phyloP scores from a whole-genome alignment of 2,888 invertebrate species.

The Ditula angustiorana region DNA sequence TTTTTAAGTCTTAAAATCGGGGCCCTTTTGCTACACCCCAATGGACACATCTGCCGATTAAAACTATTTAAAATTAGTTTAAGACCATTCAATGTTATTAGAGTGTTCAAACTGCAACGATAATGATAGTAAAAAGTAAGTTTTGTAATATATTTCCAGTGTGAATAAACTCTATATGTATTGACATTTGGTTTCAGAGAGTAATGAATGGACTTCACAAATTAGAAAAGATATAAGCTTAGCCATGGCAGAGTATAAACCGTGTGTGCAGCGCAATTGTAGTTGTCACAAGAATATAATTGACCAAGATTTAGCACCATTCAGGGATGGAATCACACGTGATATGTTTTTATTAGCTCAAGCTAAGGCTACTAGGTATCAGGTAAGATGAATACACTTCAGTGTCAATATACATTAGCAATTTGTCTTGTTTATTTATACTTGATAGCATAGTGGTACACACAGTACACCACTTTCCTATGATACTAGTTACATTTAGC shows the following conservation, averaged over 20 bases:
- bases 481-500: too few species aligned
- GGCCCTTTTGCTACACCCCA: too few species aligned
- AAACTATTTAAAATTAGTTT: too few species aligned
- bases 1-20: too few species aligned
- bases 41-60: too few species aligned
- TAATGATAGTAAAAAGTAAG: too few species aligned
- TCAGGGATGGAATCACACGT: slow-evolving; percentile 89
- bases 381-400: slow-evolving; percentile 55
- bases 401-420: not conserved
- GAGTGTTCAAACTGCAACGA: too few species aligned
- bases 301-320: slow-evolving; percentile 88
- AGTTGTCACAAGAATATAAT: slow-evolving; percentile 88
- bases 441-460: not conserved
- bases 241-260: slow-evolving; percentile 79
- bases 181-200: slow-evolving; percentile 65
- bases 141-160: too few species aligned
- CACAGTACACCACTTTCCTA: too few species aligned
- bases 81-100: too few species aligned
- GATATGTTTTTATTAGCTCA: slow-evolving; percentile 86
- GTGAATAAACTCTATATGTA: not conserved
- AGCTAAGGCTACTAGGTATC: slow-evolving; percentile 74
- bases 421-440: not conserved
- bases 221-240: slow-evolving; percentile 75
- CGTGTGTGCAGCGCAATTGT: slow-evolving; percentile 86
- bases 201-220: slow-evolving; percentile 72